Base-by-base conservation (phyloP, 1,140 invertebrate species). In the Diprion similis region DNA sequence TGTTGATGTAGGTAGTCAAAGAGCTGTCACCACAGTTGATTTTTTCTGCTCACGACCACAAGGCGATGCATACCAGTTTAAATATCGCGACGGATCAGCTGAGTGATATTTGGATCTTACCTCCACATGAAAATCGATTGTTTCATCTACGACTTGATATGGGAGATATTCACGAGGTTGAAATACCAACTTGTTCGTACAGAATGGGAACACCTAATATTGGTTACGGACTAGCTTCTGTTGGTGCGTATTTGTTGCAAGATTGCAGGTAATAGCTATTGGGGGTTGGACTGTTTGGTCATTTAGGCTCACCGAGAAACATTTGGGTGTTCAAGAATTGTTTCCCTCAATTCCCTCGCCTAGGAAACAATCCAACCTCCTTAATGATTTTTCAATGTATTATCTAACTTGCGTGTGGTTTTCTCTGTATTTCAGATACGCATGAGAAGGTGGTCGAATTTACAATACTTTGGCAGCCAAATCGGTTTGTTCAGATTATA, bases 121-220 rank as follows among this genome's bases (percentile, higher is more conserved):
- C 85, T 17, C 83, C 86, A 10, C 84, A 90, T 71, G 85, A 90
- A 81, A 87, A 83, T 66, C 81, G 86, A 68, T 77, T 90, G 9
- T 88, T 88, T 80, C 82, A 87, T 76, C 86, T 88, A 67, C 82
- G 85, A 69, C 82, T 91, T 68, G 85, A 88, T 66, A 80, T 85
- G 74, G 86, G 85, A n/a, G 87, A 89, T 75, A 86, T 94, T 76
- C 92, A 95, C 82, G 97, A 99, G 89, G 91, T 98, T 64, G 91
- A 94, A 85, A 94, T 97, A 72, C 97, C 97, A 3, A 97, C 97
- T 0, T 97, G 95, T 86, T 98, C 96, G 8, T 99, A 99, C 86
- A 91, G 97, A 82, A 98, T 98, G 97, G 97, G 97, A 2, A 94
- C 93, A 19, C 78, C 82, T 10, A 89, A 94, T 75, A 96, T 97